phyloP scores from a whole-genome alignment of 2,888 invertebrate genomes.

The Blastobasis adustella region DNA sequence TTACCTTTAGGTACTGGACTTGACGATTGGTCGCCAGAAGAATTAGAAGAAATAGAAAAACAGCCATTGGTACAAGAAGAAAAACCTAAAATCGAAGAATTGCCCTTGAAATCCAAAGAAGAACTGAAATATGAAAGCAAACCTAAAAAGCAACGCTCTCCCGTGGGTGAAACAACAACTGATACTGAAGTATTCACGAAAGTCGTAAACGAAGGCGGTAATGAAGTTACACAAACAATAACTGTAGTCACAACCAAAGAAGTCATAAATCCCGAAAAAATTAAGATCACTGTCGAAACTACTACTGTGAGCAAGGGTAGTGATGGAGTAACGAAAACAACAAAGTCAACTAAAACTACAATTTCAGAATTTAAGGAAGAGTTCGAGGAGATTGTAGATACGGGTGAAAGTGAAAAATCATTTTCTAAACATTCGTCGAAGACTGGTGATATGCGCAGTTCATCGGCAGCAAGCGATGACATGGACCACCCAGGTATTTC shows the following conservation, averaged over 20 bases:
- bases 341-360: constrained; percentile 67
- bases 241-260: constrained; percentile 68
- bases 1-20: constrained; percentile 59
- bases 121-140: constrained; percentile 33
- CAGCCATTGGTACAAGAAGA: constrained; percentile 34
- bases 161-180: constrained; percentile 63
- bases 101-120: constrained; percentile 28
- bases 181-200: constrained; percentile 66
- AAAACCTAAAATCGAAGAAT: constrained; percentile 30
- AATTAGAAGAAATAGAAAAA: constrained; percentile 54
- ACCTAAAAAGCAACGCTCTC: constrained; percentile 54
- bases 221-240: constrained; percentile 62
- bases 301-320: constrained; percentile 62
- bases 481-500: constrained; percentile 71
- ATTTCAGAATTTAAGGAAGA: constrained; percentile 68
- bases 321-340: constrained; percentile 65
- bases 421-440: constrained; percentile 66
- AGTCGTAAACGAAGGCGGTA: constrained; percentile 56
- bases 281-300: constrained; percentile 64
- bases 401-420: constrained; percentile 65
- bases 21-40: constrained; percentile 66
- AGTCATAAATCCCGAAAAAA: constrained; percentile 64
- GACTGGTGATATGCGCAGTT: constrained; percentile 71
- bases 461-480: constrained; percentile 79
- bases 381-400: constrained; percentile 62